These are phyloP conservation scores for Sepioteuthis lessoniana DNA, from an alignment of 2,888 invertebrate species.

Conservation along the genomic window DNA sequence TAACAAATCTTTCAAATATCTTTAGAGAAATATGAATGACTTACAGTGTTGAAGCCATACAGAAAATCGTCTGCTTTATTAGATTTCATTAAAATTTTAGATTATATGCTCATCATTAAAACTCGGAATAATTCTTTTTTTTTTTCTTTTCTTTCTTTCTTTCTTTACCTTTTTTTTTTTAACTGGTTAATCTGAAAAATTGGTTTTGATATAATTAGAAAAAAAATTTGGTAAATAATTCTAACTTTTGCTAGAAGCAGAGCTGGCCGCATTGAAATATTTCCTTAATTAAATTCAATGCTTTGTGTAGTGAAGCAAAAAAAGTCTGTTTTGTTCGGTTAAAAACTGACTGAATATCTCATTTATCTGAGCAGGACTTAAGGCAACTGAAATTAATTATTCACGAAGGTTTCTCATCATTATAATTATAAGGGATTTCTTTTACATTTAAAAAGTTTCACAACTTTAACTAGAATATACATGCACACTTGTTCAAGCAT, in stretches of 20 bases:
- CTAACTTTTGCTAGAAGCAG: conserved; percentile 9
- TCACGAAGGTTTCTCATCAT: background rate
- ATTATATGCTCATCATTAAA: background rate
- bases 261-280: conserved; percentile 16
- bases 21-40: background rate
- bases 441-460: conserved; percentile 33
- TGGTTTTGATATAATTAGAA: conserved; percentile 13
- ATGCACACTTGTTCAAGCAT: background rate
- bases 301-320: conserved; percentile 33
- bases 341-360: background rate
- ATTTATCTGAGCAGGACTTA: conserved; percentile 10
- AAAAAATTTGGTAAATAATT: background rate
- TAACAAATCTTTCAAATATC: background rate
- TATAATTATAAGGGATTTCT: background rate
- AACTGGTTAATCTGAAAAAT: conserved; percentile 23
- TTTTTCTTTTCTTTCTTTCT: too few relatives aligned
- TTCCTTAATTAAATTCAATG: background rate
- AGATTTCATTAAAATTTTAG: conserved; percentile 33
- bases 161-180: background rate
- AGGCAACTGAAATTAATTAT: conserved; percentile 33
- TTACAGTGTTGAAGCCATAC: background rate
- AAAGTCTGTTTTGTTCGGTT: background rate
- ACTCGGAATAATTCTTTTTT: background rate
- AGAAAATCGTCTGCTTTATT: background rate
- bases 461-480: background rate